These are phyloP conservation scores for Rhabdomys pumilio DNA, from an alignment of 2,797 vertebrate species.

Conservation along the genomic window DNA sequence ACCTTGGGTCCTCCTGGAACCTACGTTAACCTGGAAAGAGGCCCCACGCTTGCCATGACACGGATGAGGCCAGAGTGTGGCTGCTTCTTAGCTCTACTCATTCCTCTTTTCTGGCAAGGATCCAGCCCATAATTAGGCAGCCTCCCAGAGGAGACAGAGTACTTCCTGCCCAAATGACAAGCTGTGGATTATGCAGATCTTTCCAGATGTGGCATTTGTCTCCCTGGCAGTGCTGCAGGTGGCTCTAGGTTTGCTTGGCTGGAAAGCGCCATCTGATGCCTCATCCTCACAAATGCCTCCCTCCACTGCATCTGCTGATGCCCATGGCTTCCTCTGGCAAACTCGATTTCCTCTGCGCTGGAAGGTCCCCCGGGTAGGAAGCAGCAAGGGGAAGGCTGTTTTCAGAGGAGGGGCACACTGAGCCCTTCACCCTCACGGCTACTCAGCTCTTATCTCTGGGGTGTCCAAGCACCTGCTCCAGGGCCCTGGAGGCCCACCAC, in stretches of 20 bases:
- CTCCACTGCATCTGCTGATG: neutral
- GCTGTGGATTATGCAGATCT: conserved; percentile 71
- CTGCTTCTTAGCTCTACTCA: fast-evolving
- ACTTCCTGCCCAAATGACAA: conserved; percentile 75
- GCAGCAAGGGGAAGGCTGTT: neutral
- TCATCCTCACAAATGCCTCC: conserved; percentile 53
- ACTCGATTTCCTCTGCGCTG: conserved; percentile 30
- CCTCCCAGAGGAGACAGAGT: conserved; percentile 72
- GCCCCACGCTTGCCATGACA: fast-evolving
- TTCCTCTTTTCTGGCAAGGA: conserved; percentile 54
- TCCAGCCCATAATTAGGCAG: conserved; percentile 74
- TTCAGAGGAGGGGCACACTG: neutral
- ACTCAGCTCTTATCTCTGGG: neutral
- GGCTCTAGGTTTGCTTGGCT: conserved; percentile 67
- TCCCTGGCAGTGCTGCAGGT: conserved; percentile 69
- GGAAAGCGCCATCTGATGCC: conserved; percentile 46
- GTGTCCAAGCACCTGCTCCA: neutral
- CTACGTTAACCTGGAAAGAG: fast-evolving
- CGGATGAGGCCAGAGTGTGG: neutral
- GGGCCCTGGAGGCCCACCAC: neutral
- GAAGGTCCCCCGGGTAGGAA: neutral
- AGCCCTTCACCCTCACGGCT: neutral
- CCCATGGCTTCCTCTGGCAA: conserved; percentile 3
- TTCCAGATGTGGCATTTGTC: conserved; percentile 77
- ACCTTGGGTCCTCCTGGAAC: neutral